These are phyloP conservation scores for Hirtodrosophila confusa DNA, from an alignment of 2,888 invertebrate genomes.

Conservation along the genomic window DNA sequence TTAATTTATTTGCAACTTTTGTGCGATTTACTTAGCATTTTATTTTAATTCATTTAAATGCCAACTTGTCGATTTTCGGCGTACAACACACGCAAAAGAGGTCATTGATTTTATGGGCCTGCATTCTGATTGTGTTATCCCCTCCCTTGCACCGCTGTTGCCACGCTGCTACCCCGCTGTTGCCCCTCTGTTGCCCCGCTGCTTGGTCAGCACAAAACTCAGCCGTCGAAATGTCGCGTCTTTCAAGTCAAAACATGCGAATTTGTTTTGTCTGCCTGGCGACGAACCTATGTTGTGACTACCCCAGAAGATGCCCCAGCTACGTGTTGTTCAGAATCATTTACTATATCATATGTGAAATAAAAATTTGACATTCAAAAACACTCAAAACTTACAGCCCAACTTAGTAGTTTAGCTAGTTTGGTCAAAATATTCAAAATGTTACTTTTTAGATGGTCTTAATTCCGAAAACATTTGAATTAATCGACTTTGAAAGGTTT, in stretches of 20 bases:
- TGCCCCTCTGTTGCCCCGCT: not conserved
- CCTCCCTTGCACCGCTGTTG: not conserved
- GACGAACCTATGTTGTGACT: conserved; percentile 21
- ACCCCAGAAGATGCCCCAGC: conserved; percentile 10
- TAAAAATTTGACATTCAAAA: not conserved
- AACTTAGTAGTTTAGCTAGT: no score
- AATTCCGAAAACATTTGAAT: no score
- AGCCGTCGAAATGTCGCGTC: conserved; percentile 37
- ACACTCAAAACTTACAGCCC: no score
- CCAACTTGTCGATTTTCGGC: conserved; percentile 49
- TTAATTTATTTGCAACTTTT: conserved; percentile 17
- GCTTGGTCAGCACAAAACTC: conserved; percentile 27
- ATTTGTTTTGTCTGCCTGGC: conserved; percentile 44
- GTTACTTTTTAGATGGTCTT: no score
- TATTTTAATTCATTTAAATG: conserved; percentile 52
- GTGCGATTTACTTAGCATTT: conserved; percentile 31
- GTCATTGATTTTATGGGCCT: conserved; percentile 61
- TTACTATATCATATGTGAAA: not conserved
- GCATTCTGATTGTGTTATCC: conserved; percentile 9
- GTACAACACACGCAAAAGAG: conserved; percentile 44
- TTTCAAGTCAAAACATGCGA: conserved; percentile 36
- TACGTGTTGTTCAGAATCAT: conserved; percentile 5
- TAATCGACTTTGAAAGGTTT: no score
- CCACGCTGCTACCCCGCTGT: not conserved
- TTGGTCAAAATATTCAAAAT: no score